phyloP scores from a whole-genome alignment of 2,113 vertebrate genomes.

The Crotalus helleri region DNA sequence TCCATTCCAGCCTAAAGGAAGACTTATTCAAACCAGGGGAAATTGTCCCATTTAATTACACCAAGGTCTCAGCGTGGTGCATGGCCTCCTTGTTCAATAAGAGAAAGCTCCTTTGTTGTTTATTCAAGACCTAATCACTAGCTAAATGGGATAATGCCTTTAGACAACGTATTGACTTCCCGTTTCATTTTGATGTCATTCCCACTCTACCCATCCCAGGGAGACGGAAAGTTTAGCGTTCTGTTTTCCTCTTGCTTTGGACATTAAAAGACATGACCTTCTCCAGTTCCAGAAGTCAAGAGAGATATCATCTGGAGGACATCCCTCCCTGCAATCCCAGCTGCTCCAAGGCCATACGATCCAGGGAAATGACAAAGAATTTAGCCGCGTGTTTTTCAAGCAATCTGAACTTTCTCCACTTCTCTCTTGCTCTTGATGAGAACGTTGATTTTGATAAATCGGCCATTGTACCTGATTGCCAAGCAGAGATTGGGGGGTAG shows the following conservation, averaged over 20 bases:
- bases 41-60: conserved; percentile 20
- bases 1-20: neutral
- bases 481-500: conserved; percentile 52
- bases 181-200: neutral
- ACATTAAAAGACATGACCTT: conserved; percentile 65
- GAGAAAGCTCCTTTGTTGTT: neutral
- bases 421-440: conserved; percentile 65
- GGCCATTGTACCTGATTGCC: conserved; percentile 70
- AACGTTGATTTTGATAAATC: conserved; percentile 72
- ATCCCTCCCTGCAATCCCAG: conserved; percentile 74
- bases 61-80: neutral
- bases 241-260: neutral
- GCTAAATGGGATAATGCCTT: conserved; percentile 16
- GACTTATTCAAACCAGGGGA: neutral
- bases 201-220: neutral
- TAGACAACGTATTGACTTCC: conserved; percentile 19
- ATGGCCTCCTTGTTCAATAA: conserved; percentile 8
- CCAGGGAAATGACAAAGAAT: conserved; percentile 77
- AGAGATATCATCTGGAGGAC: conserved; percentile 65
- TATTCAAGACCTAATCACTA: conserved; percentile 12
- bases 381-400: conserved; percentile 73
- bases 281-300: conserved; percentile 66
- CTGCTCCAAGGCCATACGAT: conserved; percentile 69
- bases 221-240: neutral
- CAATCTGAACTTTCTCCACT: conserved; percentile 65